Evolutionary conservation across 30 jellyfish, hydroid and myxozoan genomes (phyloP), one percentile per base, ranked within the genome.

Genomic region (Hydra vulgaris): DNA sequence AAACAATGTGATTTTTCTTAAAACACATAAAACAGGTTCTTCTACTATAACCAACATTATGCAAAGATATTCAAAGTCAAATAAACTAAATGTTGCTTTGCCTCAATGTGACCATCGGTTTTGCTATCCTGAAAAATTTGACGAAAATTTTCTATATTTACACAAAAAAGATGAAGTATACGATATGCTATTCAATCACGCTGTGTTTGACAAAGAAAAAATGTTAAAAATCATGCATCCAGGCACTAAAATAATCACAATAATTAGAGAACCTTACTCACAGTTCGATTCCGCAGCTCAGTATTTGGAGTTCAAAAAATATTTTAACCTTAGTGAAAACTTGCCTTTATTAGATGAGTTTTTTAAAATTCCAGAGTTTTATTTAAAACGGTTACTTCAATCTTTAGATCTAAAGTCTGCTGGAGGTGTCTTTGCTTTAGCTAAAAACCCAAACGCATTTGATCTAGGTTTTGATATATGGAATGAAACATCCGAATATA

Each of bases 21-120:
- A n/a, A n/a, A n/a, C n/a, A n/a, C n/a, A 78, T 23, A 78, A 78
- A 53, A 78, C 85, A 8, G 85, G 85, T 0, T 78, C 80, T 18
- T 53, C 79, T 53, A 78, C 85, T 52, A 78, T 78, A 18, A 53
- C 69, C 5, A 78, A 78, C 54, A 53, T 78, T 21, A 15, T 78
- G 79, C 85, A 78, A 53, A n/a, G 85, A 1, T 52, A 21, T 53
- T 25, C 79, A n/a, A 52, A 78, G 12, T 24, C 79, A 19, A 78
- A 78, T 15, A 19, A 53, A 5, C 79, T 78, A 19, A 23, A 24
- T 26, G 66, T 53, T 21, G 85, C 54, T 3, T 1, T 78, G 85
- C 85, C 85, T 15, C 81, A 21, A 1, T 4, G 27, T 21, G 66
- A 78, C 24, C 85, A 26, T 53, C 18, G 27, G 22, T 54, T 78